Percentiles rank a stretch among this genome's conserved stretches.
Evolutionary conservation across 2,797 vertebrate species (phyloP).

Genomic region (Dicrostonyx torquatus): DNA sequence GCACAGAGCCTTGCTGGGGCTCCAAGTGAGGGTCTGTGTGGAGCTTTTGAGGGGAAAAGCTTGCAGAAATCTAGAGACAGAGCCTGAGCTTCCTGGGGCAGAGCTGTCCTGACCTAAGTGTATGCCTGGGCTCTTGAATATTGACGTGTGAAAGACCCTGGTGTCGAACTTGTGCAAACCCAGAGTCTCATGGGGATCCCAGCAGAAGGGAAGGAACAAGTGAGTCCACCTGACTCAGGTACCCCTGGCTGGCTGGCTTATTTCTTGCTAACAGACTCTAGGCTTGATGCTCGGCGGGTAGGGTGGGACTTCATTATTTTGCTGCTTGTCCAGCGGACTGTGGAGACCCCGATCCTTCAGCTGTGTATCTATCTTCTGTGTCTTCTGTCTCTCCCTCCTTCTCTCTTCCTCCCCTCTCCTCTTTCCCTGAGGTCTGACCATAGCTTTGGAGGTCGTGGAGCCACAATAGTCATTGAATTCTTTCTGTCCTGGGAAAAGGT

Average conservation of each 20-base stretch:
- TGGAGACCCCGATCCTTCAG: background rate
- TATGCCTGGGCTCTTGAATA: background rate
- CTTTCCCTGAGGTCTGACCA: background rate
- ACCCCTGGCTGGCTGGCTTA: rapidly evolving
- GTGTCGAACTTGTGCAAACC: background rate
- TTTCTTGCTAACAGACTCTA: background rate
- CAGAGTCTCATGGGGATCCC: background rate
- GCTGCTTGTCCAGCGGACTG: rapidly evolving
- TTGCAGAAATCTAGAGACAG: background rate
- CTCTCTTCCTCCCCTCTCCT: background rate
- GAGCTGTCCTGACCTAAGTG: background rate
- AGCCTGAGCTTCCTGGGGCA: background rate
- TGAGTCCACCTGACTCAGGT: background rate
- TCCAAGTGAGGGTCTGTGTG: background rate
- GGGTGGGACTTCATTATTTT: rapidly evolving
- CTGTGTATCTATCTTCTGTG: background rate
- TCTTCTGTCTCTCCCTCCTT: background rate
- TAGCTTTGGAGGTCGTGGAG: background rate
- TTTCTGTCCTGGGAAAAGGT: background rate
- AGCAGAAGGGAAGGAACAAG: rapidly evolving
- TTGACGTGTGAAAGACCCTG: background rate
- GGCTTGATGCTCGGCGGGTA: no score
- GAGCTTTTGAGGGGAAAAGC: background rate
- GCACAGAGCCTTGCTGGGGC: rapidly evolving
- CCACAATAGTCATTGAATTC: background rate